Percentiles rank a stretch among this genome's conserved stretches.
Conservation (phyloP, 35 echinoderm and acorn worm genomes). For the Diadema setosum region DNA sequence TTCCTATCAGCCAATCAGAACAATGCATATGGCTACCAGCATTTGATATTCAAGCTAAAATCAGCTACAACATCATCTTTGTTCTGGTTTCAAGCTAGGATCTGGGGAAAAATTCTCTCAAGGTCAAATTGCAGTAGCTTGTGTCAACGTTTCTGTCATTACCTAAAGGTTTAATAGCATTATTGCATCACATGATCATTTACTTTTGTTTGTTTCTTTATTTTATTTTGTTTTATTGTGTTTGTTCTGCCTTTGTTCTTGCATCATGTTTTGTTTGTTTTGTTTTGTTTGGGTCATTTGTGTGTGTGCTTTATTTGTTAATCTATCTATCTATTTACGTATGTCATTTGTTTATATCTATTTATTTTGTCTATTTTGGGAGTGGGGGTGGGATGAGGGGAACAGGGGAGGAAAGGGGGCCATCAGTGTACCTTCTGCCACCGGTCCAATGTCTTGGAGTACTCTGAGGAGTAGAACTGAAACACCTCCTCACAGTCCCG, state of each 20-base stretch:
- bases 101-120: no score
- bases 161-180: no score
- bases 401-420: neutral
- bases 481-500: slow-evolving; percentile 93
- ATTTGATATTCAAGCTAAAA: no score
- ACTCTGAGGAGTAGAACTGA: slow-evolving; percentile 92
- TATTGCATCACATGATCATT: no score
- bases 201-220: no score
- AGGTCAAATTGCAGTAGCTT: no score
- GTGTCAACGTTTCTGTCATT: no score
- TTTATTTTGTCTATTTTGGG: neutral
- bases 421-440: slow-evolving; percentile 71
- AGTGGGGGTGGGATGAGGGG: neutral
- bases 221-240: no score
- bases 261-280: neutral
- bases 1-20: no score
- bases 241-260: neutral
- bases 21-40: no score
- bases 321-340: neutral
- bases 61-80: no score
- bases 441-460: slow-evolving; percentile 76
- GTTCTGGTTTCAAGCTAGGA: no score
- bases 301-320: neutral
- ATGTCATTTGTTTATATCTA: neutral
- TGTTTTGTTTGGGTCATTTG: neutral